Base-by-base conservation (phyloP, 2,888 invertebrate genomes). In the Rhabditophanes sp. region DNA sequence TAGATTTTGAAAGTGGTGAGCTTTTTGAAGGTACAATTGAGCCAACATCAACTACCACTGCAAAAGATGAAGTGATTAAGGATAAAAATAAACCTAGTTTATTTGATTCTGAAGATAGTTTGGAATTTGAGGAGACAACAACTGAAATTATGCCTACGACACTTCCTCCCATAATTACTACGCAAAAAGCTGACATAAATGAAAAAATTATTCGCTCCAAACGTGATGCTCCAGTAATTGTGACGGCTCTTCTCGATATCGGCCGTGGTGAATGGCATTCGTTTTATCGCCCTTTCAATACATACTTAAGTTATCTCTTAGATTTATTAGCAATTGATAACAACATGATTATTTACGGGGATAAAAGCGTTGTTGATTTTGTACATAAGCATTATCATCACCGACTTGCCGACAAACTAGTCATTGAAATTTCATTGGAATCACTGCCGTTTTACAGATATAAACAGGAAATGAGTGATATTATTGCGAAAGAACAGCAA, bases 231-330 rank as follows among this genome's bases (percentile, higher is more conserved):
- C 49, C 45, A 3, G 44, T 39, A 6, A 46, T 65, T 3, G 65
- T 65, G 22, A 65, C 65, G 2, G 63, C 59, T 2, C 46, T 65
- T 17, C 32, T 64, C 28, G 62, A 65, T 44, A 61, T 67, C 26
- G 63, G 63, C 5, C 48, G 66, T 18, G 66, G 56, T 5, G 42
- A 57, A 6, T 67, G 66, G 66, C 48, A 42, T 11, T 35, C 48
- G 11, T 67, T 62, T 43, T 35, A 48, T 25, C 46, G 66, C 6
- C 53, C 50, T 2, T 54, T 59, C 30, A 49, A 52, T 28, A 43
- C 44, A 12, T 67, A 66, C 39, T 49, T 64, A 23, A 30, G 48
- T 14, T 63, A 55, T 39, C 50, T 65, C 46, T 46, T 48, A 38
- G 50, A 57, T 27, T 33, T 59, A 15, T 39, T 61, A 2, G 39